Base-by-base conservation (phyloP, 2,888 invertebrate species). In the Patella pellucida region DNA sequence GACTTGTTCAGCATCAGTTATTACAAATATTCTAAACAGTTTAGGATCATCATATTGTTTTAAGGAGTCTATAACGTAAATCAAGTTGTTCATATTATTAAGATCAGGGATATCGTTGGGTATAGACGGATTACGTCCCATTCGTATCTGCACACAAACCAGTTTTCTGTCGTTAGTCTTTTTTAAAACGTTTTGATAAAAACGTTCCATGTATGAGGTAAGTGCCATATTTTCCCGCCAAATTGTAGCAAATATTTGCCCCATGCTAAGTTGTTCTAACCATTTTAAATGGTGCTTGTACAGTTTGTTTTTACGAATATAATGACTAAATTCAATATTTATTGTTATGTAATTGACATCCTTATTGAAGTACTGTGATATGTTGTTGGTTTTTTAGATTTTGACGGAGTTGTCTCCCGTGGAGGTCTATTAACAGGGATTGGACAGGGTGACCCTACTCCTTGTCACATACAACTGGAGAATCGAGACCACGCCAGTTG, bases 91-190 rank as follows among this genome's bases (percentile, higher is more conserved):
- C 50, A 79, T 70, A 2, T 76, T 78, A 70, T 81, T 83, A 27
- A 80, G 68, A 9, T 79, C 74, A 27, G 80, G 76, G 0, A 75
- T 76, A 62, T 83, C 83, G 15, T 74, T 76, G 3, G 83, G 83
- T 16, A 83, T 77, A 15, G 81, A 76, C 2, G 83, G 83, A 75
- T 81, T 83, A 51, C 75, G 70, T 14, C 82, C 83, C 52, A 82
- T 75, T 16, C 83, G 69, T 50, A 83, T 73, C 72, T 83, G 83
- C n/a, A 79, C 81, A 73, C 83, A 81, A 4, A 80, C 78, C 23
- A 83, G 73, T n/a, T 81, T 82, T 15, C 52, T 69, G 15, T 19
- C 69, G 14, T 56, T 56, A 11, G 72, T 62, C 19, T 67, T 50
- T 16, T 69, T 19, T 31, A 71, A 15, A 27, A 71, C 12, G 19